Conservation (phyloP, 2,113 vertebrate genomes). For the Melanotaenia duboulayi region DNA sequence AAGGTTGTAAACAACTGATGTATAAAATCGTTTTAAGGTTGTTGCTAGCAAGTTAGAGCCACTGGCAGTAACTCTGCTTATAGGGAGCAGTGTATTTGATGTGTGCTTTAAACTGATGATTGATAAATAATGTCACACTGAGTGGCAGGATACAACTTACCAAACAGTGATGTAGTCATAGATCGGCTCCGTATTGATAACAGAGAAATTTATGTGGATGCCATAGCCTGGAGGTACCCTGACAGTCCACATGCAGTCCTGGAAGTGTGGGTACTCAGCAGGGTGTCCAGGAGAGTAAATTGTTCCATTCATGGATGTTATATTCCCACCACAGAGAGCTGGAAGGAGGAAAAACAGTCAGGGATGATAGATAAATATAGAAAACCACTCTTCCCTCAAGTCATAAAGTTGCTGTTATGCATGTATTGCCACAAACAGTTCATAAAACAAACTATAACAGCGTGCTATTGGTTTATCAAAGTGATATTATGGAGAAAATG, state of each 20-base stretch:
- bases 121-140: constrained; percentile 19
- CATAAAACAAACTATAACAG: constrained; percentile 59
- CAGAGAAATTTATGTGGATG: constrained; percentile 95
- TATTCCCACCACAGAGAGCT: constrained; percentile 97
- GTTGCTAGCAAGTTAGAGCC: not conserved
- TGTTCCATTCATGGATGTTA: constrained; percentile 95
- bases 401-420: constrained; percentile 49
- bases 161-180: constrained; percentile 99
- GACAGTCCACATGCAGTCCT: constrained; percentile 96
- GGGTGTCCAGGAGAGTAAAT: constrained; percentile 98
- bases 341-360: constrained; percentile 27
- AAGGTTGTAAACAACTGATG: not conserved
- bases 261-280: constrained; percentile 97
- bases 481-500: not conserved
- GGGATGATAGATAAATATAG: constrained; percentile 44
- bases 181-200: constrained; percentile 97
- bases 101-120: not conserved
- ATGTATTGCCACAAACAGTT: constrained; percentile 34
- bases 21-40: not conserved
- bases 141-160: constrained; percentile 78
- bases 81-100: not conserved
- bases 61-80: not conserved
- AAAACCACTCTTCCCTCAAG: constrained; percentile 26
- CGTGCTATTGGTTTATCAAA: constrained; percentile 45
- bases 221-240: constrained; percentile 94